Conservation (phyloP, 2,113 vertebrate genomes). For the Planiliza haematocheilus region DNA sequence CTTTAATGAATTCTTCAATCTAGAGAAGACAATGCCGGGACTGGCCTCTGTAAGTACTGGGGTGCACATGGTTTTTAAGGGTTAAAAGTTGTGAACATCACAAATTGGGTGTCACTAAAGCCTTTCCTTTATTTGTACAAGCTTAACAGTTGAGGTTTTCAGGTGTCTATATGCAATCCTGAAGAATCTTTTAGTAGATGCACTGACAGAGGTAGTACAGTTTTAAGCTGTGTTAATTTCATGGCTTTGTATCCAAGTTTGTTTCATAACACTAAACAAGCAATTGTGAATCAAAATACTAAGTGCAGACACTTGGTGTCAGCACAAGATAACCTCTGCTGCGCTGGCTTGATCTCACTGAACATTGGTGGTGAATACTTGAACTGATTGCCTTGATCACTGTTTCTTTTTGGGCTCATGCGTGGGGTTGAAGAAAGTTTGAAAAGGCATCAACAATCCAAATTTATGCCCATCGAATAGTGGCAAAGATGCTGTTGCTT, state of each 20-base stretch:
- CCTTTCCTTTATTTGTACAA: neutral
- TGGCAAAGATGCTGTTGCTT: neutral
- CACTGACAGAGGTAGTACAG: neutral
- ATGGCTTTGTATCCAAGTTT: neutral
- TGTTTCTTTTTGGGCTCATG: conserved; percentile 18
- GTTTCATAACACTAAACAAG: neutral
- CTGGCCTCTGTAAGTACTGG: conserved; percentile 94
- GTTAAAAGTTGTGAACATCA: conserved; percentile 31
- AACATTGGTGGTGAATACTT: conserved; percentile 36
- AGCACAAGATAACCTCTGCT: conserved; percentile 45
- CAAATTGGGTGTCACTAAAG: conserved; percentile 20
- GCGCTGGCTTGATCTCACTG: conserved; percentile 38
- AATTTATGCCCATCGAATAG: conserved; percentile 82
- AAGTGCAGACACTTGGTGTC: neutral
- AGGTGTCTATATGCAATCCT: neutral
- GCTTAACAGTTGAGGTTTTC: conserved; percentile 49
- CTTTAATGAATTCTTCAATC: conserved; percentile 99
- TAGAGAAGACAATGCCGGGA: conserved; percentile 96
- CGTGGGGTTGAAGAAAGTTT: neutral
- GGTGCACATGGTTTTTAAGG: conserved; percentile 46
- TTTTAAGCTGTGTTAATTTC: neutral
- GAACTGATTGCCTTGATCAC: conserved; percentile 39
- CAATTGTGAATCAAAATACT: neutral
- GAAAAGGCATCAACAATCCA: conserved; percentile 43
- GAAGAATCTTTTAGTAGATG: neutral